Percentiles rank a stretch among this genome's conserved stretches.
Evolutionary conservation across 1,140 invertebrate species (phyloP).

Genomic region (Brachionus koreanus): DNA sequence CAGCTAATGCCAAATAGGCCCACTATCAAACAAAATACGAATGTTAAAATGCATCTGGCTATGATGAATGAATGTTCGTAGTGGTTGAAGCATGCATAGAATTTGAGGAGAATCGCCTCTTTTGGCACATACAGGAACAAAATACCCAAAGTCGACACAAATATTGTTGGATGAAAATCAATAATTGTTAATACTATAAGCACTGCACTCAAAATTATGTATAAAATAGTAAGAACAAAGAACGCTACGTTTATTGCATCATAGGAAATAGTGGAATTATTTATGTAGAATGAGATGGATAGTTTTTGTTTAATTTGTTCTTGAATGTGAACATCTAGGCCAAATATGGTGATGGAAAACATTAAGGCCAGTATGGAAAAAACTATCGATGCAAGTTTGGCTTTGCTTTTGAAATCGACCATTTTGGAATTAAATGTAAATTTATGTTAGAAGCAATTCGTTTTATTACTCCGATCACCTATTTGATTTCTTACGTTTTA

Average conservation of each 20-base stretch:
- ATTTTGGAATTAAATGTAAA: slow-evolving; percentile 10
- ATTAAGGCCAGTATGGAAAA: not conserved
- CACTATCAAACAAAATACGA: not conserved
- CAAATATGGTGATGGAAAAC: not conserved
- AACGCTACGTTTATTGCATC: slow-evolving; percentile 8
- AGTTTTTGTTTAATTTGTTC: not conserved
- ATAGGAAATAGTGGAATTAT: slow-evolving; percentile 15
- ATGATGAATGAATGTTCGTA: not conserved
- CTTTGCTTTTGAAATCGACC: not conserved
- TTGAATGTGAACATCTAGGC: not conserved
- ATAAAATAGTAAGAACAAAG: slow-evolving; percentile 14
- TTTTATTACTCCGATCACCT: not conserved
- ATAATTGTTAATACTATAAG: not conserved
- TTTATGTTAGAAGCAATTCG: not conserved
- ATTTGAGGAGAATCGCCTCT: slow-evolving; percentile 14
- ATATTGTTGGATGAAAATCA: not conserved
- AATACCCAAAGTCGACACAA: not conserved
- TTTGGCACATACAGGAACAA: not conserved
- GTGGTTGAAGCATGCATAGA: slow-evolving; percentile 11
- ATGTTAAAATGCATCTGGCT: slow-evolving; percentile 19
- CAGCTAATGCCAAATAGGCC: not conserved
- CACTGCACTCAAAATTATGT: not conserved
- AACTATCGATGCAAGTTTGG: not conserved
- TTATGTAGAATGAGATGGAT: not conserved
- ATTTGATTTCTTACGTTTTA: not conserved